A percentile compares a stretch with the other conserved stretches of the same genome.
Evolutionary conservation across 2,888 invertebrate species (phyloP).

Genomic region (Microctonus aethiopoides): DNA sequence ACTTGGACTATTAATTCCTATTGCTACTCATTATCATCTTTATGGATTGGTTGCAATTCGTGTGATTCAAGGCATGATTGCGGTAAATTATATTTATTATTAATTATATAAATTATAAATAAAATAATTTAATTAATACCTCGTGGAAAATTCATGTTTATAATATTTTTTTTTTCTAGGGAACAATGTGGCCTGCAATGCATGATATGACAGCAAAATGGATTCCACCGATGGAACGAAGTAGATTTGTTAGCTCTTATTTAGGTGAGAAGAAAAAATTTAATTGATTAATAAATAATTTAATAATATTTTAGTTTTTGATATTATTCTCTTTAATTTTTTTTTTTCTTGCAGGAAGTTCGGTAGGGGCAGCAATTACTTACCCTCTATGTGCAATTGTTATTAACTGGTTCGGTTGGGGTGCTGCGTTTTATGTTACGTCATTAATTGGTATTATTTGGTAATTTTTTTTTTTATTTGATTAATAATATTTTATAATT

Average conservation of each 20-base stretch:
- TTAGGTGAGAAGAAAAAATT: constrained; percentile 65
- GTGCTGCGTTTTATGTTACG: constrained; percentile 77
- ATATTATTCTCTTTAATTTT: not conserved
- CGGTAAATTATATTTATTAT: constrained; percentile 70
- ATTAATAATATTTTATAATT: too few relatives aligned
- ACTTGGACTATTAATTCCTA: constrained; percentile 75
- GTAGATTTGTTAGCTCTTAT: constrained; percentile 76
- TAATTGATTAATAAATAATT: not conserved
- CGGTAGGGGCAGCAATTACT: constrained; percentile 75
- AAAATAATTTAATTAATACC: not conserved
- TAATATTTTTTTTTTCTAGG: constrained; percentile 62
- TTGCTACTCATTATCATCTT: constrained; percentile 72
- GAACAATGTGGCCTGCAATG: constrained; percentile 81
- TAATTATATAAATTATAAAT: not conserved
- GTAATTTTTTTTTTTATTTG: constrained; percentile 64
- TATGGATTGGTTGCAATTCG: constrained; percentile 72
- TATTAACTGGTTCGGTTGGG: constrained; percentile 76
- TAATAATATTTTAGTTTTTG: too few relatives aligned
- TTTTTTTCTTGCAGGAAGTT: constrained; percentile 68
- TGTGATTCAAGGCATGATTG: constrained; percentile 76
- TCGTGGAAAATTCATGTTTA: not conserved
- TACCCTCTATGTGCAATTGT: constrained; percentile 79
- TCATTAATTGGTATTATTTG: constrained; percentile 74
- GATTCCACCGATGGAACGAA: constrained; percentile 85
- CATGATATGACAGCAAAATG: constrained; percentile 82